Percentiles rank a stretch among this genome's conserved stretches.
Conservation (phyloP, 2,113 vertebrate species). For the Gymnorhina tibicen region DNA sequence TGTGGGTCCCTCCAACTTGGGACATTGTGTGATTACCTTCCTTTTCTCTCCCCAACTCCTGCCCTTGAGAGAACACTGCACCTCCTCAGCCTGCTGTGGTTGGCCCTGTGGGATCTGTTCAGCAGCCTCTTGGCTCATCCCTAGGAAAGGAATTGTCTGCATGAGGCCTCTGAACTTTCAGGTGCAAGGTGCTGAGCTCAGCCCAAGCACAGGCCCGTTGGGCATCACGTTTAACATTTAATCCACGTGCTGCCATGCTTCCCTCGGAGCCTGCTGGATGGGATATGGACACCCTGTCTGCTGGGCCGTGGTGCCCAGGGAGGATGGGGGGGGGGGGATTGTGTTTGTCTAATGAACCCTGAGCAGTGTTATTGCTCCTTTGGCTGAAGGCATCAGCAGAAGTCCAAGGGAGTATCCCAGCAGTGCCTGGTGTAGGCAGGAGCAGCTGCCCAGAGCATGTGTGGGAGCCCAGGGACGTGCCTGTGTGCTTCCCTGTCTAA, state of each 20-base stretch:
- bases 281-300: neutral
- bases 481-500: neutral
- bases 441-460: neutral
- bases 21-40: neutral
- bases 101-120: neutral
- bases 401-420: neutral
- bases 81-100: neutral
- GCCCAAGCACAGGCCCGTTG: neutral
- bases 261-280: neutral
- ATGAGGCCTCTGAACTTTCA: neutral
- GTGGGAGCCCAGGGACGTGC: neutral
- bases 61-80: neutral
- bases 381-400: neutral
- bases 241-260: neutral
- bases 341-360: neutral
- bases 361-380: neutral
- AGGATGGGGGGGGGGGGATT: neutral
- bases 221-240: neutral
- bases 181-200: neutral
- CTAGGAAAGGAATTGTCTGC: neutral
- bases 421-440: neutral
- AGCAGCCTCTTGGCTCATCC: neutral
- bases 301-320: neutral
- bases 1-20: neutral
- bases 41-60: neutral